Conservation (phyloP, 1,140 invertebrate species). For the Mycetomoellerius zeteki region DNA sequence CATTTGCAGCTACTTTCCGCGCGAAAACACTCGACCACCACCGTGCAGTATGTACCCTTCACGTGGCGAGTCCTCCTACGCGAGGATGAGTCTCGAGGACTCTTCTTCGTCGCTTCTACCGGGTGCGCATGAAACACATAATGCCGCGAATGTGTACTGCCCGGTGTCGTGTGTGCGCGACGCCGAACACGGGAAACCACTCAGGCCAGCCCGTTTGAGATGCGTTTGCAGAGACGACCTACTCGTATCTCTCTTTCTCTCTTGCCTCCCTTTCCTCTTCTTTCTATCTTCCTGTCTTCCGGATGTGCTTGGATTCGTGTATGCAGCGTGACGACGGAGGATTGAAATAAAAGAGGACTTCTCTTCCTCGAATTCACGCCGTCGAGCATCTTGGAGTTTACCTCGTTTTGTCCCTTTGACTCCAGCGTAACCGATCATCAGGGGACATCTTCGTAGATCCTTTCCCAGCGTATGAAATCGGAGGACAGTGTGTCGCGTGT, state of each 20-base stretch:
- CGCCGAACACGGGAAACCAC: conserved; percentile 74
- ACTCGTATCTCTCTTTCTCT: background rate
- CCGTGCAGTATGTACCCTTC: background rate
- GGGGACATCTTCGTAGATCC: background rate
- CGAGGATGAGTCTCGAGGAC: conserved; percentile 51
- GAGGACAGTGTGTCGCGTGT: background rate
- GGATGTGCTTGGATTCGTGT: conserved; percentile 33
- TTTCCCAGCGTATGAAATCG: conserved; percentile 6
- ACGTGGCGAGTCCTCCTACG: conserved; percentile 23
- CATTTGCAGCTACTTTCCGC: conserved; percentile 39
- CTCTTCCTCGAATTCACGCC: conserved; percentile 1
- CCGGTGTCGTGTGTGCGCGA: conserved; percentile 47
- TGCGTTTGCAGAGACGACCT: conserved; percentile 37
- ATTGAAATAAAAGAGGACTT: conserved; percentile 41
- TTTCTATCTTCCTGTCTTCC: background rate
- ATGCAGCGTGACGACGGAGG: conserved; percentile 24
- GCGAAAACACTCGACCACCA: conserved; percentile 37
- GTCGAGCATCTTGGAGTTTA: conserved; percentile 24
- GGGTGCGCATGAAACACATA: conserved; percentile 45
- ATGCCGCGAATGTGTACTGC: conserved; percentile 17
- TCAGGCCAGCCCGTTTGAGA: conserved; percentile 64
- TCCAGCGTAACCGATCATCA: conserved; percentile 31
- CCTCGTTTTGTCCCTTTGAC: conserved; percentile 47
- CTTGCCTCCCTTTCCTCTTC: background rate
- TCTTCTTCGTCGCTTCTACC: conserved; percentile 25